These are phyloP conservation scores for Glomeris marginata DNA, from an alignment of 2,888 invertebrate species.

Conservation along the genomic window DNA sequence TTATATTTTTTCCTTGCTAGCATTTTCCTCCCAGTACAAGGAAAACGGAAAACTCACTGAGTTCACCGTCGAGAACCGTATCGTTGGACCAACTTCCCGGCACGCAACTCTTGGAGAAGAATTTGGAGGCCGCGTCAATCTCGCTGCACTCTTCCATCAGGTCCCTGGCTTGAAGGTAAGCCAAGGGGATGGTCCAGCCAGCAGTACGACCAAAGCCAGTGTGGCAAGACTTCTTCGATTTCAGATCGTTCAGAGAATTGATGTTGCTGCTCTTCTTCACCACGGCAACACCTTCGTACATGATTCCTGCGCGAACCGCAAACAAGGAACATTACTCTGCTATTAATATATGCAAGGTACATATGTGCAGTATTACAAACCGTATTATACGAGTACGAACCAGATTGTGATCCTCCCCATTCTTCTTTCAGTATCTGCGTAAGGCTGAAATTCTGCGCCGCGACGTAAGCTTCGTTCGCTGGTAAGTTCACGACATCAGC, in stretches of 20 bases:
- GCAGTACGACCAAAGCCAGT: constrained; percentile 56
- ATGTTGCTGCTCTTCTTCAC: constrained; percentile 44
- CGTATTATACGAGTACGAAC: not conserved
- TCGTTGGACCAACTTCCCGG: constrained; percentile 73
- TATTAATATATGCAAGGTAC: no score
- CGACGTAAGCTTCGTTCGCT: constrained; percentile 12
- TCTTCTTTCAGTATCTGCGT: constrained; percentile 1
- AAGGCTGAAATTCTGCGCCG: constrained; percentile 1
- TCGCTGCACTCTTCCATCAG: constrained; percentile 37
- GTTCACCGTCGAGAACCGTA: constrained; percentile 47
- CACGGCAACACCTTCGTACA: constrained; percentile 39
- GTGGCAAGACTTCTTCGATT: constrained; percentile 59
- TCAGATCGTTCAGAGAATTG: constrained; percentile 44
- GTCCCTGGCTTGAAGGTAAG: constrained; percentile 9
- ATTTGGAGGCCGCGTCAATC: constrained; percentile 57
- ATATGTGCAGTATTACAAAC: no score
- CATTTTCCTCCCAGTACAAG: no score
- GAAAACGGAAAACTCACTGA: constrained; percentile 43
- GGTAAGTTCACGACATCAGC: constrained; percentile 10
- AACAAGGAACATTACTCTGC: no score
- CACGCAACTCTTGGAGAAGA: constrained; percentile 69
- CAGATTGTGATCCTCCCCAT: not conserved
- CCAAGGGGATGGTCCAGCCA: constrained; percentile 36
- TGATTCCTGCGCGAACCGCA: constrained; percentile 3
- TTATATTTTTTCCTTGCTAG: no score